Base-by-base conservation (phyloP, 1,140 invertebrate species). In the Thaumetopoea pityocampa region DNA sequence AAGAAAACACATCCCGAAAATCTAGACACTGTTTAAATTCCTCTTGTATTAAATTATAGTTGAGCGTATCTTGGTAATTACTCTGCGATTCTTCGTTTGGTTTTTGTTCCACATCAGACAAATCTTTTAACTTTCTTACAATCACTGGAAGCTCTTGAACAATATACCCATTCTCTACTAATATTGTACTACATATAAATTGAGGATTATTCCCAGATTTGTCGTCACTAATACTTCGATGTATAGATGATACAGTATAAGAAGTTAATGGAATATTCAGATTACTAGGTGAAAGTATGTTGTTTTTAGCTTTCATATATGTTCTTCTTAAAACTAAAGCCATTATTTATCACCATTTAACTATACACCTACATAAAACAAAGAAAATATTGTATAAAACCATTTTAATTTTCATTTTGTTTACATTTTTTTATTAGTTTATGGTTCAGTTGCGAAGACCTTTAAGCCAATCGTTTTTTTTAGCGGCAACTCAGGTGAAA, bases 81-180 rank as follows among this genome's bases (percentile, higher is more conserved):
- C 47, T 28, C 50, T 7, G 10, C 20, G 1, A n/a, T 23, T 63
- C 59, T 23, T 40, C 27, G 5, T 38, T 17, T 10, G 46, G 48
- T 28, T 51, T 48, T 2, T 55, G 44, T 15, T 61, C 51, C 15
- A 67, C 51, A 38, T 65, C 63, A n/a, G 56, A 51, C 24, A 70
- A 30, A 61, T 83, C 58, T 60, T 67, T 81, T 18, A 89, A 70
- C 62, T 86, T 89, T 51, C 89, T 83, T 5, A 93, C 87, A 29
- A 92, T 87, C 3, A 91, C 68, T 1, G 91, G 92, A 22, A 93
- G 70, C 68, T 94, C 92, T 48, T 90, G 87, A 19, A 94, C 89
- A 20, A 87, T 82, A 1, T 80, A 61, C 11, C 90, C 91, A 70
- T 92, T 90, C 77, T 94, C 90, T 14, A 91, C 66, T 18, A 93